Evolutionary conservation across 1,140 invertebrate species (phyloP), one percentile per base, ranked within the genome.

Genomic region (Orius laevigatus): DNA sequence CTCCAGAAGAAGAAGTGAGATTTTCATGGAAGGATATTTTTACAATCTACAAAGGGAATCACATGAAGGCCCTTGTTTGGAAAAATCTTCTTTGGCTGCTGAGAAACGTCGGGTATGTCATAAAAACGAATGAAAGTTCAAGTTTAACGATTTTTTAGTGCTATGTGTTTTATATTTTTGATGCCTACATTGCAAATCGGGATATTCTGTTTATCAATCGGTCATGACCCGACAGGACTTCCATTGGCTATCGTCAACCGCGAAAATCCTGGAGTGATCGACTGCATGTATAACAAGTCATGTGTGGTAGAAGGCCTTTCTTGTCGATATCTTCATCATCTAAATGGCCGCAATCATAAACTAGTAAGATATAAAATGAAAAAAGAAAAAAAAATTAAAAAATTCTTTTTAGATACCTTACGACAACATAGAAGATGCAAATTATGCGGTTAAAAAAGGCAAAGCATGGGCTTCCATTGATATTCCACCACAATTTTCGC

Each of bases 81-180:
- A 96, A 96, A 66, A 96, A 95, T 65, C 81, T 93, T 60, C 72
- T 91, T 19, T 74, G 86, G 52, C 89, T 94, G 80, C 87, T 83
- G 77, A 72, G 91, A 53, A 95, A 95, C 63, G 81, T 91, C 40
- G 75, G 76, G 78, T 81, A 64, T 61, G 69, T 16, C 3, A 34
- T 14, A 2, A 49, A 31, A 14, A 19, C 16, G 10, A 8, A 6
- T 48, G 20, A 49, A 25, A 10, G 4, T 18, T 12, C 45, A 33
- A 15, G 58, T 89, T 94, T 25, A 25, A 25, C 25, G 8, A n/a
- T 45, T 57, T 67, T 38, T 16, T 57, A 85, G 84, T 36, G 79
- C 91, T 14, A 85, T 92, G 77, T 65, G 86, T 50, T 95, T 95
- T 66, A 88, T 94, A 58, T 89, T 94, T 59, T 79, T 82, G 8